Evolutionary conservation across 2,888 invertebrate genomes (phyloP).

Genomic region (Dichetophora obliterata): DNA sequence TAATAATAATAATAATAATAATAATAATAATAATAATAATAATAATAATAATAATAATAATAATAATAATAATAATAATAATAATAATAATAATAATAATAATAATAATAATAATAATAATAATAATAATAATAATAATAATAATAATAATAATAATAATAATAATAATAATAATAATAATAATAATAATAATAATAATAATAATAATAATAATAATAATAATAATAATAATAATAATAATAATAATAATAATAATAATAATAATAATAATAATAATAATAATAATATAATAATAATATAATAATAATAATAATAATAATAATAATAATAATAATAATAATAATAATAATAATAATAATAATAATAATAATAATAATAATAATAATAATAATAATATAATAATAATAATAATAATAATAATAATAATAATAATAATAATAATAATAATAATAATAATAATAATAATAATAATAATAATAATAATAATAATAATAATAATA

Average conservation of each 20-base stretch:
- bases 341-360: not conserved
- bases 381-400: not conserved
- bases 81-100: not conserved
- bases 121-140: conserved; percentile 4
- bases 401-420: too few species aligned
- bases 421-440: too few species aligned
- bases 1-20: conserved; percentile 1
- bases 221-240: conserved; percentile 4
- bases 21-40: not conserved
- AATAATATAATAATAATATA: not conserved
- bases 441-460: too few species aligned
- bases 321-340: too few species aligned
- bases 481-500: too few species aligned
- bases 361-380: conserved; percentile 4
- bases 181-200: not conserved
- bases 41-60: conserved; percentile 4
- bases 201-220: conserved; percentile 4
- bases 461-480: too few species aligned
- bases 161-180: not conserved
- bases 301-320: not conserved
- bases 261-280: conserved; percentile 4
- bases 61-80: not conserved
- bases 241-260: conserved; percentile 4
- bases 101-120: conserved; percentile 4
- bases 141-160: conserved; percentile 4